Evolutionary conservation across 2,797 vertebrate species (phyloP).

Genomic region (Pterois miles): DNA sequence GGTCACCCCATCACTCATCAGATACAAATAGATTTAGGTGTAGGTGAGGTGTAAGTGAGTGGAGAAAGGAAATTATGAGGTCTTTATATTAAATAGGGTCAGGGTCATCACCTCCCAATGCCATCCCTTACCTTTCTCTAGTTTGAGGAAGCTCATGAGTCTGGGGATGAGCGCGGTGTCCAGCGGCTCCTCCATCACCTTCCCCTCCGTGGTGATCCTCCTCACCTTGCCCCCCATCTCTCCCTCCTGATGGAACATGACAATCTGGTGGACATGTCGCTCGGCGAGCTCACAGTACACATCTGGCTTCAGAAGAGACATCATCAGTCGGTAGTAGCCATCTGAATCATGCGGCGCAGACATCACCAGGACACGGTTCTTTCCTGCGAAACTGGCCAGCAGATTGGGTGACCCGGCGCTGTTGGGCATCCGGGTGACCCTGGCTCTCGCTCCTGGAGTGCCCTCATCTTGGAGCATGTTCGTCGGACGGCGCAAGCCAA

Average conservation of each 20-base stretch:
- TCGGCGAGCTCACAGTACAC: conserved; percentile 97
- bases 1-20: not conserved
- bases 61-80: too few species aligned
- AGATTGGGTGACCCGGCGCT: conserved; percentile 91
- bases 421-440: conserved; percentile 84
- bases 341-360: conserved; percentile 95
- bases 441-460: conserved; percentile 77
- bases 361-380: conserved; percentile 94
- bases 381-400: conserved; percentile 94
- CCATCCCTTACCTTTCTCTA: conserved; percentile 88
- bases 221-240: conserved; percentile 92
- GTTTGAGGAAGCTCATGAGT: conserved; percentile 93
- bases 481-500: conserved; percentile 42
- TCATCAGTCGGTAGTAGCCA: conserved; percentile 97
- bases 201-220: conserved; percentile 92
- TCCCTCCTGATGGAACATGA: conserved; percentile 94
- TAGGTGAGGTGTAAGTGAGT: not conserved
- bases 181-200: conserved; percentile 92
- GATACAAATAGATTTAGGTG: too few species aligned
- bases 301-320: conserved; percentile 93
- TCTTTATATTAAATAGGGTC: not conserved
- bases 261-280: conserved; percentile 93
- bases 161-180: conserved; percentile 91
- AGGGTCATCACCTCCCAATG: not conserved
- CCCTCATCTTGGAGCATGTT: conserved; percentile 87